Evolutionary conservation across 1,140 invertebrate species (phyloP).

Genomic region (Lerema accius): DNA sequence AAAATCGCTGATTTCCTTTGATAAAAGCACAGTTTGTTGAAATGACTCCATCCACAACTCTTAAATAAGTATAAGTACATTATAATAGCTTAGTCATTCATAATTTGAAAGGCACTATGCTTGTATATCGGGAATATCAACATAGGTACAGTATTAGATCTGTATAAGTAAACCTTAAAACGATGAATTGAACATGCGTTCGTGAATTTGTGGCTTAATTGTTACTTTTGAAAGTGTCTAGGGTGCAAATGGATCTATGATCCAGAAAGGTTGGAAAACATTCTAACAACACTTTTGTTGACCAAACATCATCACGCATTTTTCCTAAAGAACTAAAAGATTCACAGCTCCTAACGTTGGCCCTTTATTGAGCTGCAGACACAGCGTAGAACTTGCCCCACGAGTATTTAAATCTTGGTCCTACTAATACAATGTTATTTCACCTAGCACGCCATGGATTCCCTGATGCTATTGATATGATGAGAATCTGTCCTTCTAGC

Average conservation of each 20-base stretch:
- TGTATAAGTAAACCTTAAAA: background rate
- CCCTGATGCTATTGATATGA: conserved; percentile 74
- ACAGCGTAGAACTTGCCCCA: conserved; percentile 10
- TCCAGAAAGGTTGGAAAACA: conserved; percentile 4
- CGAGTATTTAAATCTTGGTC: conserved; percentile 56
- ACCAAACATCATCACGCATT: conserved; percentile 6
- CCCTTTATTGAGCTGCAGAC: conserved; percentile 13
- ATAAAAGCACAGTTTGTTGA: conserved; percentile 33
- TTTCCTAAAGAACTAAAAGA: conserved; percentile 42
- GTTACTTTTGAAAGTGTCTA: conserved; percentile 12
- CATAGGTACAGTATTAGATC: conserved; percentile 17
- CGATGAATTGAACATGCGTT: conserved; percentile 10
- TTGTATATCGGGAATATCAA: conserved; percentile 61
- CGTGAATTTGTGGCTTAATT: conserved; percentile 20
- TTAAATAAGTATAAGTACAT: conserved; percentile 50
- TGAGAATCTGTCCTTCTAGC: conserved; percentile 57
- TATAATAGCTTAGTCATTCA: conserved; percentile 50
- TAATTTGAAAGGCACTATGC: conserved; percentile 76
- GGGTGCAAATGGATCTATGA: conserved; percentile 19
- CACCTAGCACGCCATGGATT: conserved; percentile 44
- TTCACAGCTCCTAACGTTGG: conserved; percentile 45
- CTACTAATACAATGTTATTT: conserved; percentile 61
- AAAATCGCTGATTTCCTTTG: conserved; percentile 38
- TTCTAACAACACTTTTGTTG: conserved; percentile 19
- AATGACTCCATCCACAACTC: conserved; percentile 39